Evolutionary conservation across 2,113 vertebrate genomes (phyloP).

Genomic region (Antennarius striatus): DNA sequence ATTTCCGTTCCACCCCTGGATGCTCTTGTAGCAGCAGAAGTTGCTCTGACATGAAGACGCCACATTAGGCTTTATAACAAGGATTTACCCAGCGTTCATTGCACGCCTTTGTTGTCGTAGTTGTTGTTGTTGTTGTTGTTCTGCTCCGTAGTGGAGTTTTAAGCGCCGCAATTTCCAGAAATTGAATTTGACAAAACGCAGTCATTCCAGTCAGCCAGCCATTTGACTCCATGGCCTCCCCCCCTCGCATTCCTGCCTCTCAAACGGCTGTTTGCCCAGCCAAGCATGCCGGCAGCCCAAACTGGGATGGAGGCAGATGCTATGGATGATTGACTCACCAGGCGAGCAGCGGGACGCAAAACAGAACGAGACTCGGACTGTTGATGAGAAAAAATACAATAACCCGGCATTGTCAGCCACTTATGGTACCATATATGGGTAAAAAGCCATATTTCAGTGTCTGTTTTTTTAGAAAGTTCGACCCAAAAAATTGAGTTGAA

Average conservation of each 20-base stretch:
- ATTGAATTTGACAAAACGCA: slow-evolving; percentile 54
- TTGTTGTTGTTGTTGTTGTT: slow-evolving; percentile 14
- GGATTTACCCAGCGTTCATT: background rate
- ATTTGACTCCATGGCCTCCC: slow-evolving; percentile 17
- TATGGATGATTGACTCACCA: slow-evolving; percentile 52
- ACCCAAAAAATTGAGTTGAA: too few species aligned
- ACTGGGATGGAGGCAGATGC: slow-evolving; percentile 56
- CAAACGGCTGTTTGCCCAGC: slow-evolving; percentile 59
- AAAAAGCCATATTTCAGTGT: background rate
- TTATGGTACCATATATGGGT: slow-evolving; percentile 7
- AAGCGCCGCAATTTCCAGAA: slow-evolving; percentile 36
- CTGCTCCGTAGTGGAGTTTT: slow-evolving; percentile 18
- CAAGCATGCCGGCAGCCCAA: slow-evolving; percentile 49
- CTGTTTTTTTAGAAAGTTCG: background rate
- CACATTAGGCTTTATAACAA: background rate
- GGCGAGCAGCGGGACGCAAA: slow-evolving; percentile 22
- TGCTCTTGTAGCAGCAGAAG: background rate
- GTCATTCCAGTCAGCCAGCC: slow-evolving; percentile 12
- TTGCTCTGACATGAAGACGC: background rate
- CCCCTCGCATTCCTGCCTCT: slow-evolving; percentile 40
- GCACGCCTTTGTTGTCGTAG: slow-evolving; percentile 1
- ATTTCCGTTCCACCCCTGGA: background rate
- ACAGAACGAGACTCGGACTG: slow-evolving; percentile 29
- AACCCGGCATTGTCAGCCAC: slow-evolving; percentile 19
- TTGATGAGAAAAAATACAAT: slow-evolving; percentile 38